Evolutionary conservation across 2,888 invertebrate species (phyloP).

Genomic region (Volucella inanis): DNA sequence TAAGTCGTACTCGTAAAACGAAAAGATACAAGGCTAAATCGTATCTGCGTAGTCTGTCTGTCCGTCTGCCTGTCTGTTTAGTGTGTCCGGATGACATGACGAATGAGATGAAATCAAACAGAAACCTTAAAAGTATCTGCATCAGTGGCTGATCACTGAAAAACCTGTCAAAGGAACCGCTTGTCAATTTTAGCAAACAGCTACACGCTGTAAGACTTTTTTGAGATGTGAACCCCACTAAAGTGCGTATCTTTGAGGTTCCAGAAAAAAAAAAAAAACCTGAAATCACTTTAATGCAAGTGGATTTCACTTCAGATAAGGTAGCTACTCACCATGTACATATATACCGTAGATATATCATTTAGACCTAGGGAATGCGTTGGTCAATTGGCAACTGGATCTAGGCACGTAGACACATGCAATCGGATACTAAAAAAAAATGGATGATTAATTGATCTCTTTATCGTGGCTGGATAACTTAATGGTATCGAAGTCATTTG

Average conservation of each 20-base stretch:
- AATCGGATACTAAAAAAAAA: neutral
- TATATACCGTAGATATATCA: neutral
- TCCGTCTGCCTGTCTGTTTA: neutral
- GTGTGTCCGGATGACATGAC: slow-evolving; percentile 1
- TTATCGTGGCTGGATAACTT: neutral
- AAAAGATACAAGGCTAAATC: slow-evolving; percentile 19
- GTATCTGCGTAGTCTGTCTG: neutral
- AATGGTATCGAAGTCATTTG: too few relatives aligned
- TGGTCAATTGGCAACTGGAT: neutral
- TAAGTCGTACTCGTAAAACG: slow-evolving; percentile 3
- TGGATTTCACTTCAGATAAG: slow-evolving; percentile 2
- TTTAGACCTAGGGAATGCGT: neutral
- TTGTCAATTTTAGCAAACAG: slow-evolving; percentile 38
- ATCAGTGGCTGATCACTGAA: neutral
- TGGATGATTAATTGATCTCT: neutral
- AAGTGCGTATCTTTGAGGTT: slow-evolving; percentile 17
- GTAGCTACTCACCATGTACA: too few relatives aligned
- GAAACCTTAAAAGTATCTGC: slow-evolving; percentile 8
- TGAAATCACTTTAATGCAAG: slow-evolving; percentile 33
- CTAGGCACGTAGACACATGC: too few relatives aligned
- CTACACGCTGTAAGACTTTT: slow-evolving; percentile 26
- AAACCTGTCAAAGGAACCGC: slow-evolving; percentile 10
- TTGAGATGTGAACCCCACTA: neutral
- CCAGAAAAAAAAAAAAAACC: slow-evolving; percentile 7
- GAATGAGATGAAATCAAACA: slow-evolving; percentile 19